Percentiles rank a stretch among this genome's conserved stretches.
phyloP scores from a whole-genome alignment of 1,140 invertebrate species.

The Goniozus legneri region DNA sequence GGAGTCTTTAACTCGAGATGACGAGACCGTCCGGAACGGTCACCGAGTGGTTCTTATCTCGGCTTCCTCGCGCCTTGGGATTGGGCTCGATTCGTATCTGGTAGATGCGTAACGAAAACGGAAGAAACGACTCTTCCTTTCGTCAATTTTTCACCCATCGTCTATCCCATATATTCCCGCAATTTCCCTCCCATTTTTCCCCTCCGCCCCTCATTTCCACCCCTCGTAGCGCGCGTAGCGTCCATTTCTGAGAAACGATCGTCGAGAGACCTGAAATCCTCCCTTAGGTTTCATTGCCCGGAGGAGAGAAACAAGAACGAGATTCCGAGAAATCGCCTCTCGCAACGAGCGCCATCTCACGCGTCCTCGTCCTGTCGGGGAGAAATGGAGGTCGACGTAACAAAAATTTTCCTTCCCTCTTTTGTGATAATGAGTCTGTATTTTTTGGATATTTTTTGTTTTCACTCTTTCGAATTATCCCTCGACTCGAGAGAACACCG shows the following conservation, averaged over 20 bases:
- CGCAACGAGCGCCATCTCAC: conserved; percentile 5
- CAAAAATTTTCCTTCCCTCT: not conserved
- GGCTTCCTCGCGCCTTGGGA: no score
- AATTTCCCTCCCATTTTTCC: conserved; percentile 6
- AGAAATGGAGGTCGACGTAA: no score
- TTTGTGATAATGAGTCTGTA: not conserved
- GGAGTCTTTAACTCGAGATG: conserved; percentile 16
- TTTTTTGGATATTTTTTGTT: not conserved
- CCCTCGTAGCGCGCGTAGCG: not conserved
- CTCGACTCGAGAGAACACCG: not conserved
- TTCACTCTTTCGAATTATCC: not conserved
- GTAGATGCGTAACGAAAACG: conserved; percentile 26
- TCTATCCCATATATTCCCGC: conserved; percentile 15
- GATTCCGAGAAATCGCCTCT: conserved; percentile 27
- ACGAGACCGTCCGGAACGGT: no score
- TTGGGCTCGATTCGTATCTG: no score
- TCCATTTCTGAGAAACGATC: conserved; percentile 8
- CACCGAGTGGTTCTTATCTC: conserved; percentile 26
- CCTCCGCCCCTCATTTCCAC: conserved; percentile 14
- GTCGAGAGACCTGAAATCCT: conserved; percentile 9
- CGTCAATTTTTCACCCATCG: conserved; percentile 30
- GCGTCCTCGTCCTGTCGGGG: not conserved
- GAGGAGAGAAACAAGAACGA: conserved; percentile 28
- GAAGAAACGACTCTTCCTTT: conserved; percentile 25
- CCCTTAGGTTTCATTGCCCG: conserved; percentile 16